These are phyloP conservation scores for Poeciliopsis turrubarensis DNA, from an alignment of 2,113 vertebrate species.

Conservation along the genomic window DNA sequence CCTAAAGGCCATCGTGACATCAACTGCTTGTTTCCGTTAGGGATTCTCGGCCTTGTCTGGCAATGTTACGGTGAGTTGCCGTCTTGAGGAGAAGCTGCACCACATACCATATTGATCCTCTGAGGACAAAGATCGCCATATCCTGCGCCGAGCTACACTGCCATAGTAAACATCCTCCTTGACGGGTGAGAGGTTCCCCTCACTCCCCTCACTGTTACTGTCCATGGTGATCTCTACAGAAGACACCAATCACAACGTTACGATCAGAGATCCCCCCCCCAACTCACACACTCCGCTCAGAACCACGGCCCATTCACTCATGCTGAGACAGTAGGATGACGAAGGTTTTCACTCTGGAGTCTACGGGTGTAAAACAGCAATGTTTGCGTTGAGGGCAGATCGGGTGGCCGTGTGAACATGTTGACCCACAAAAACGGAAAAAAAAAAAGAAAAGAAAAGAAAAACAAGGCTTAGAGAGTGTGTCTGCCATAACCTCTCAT, in stretches of 20 bases:
- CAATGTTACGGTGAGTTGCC: slow-evolving; percentile 59
- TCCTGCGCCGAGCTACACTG: slow-evolving; percentile 86
- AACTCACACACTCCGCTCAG: slow-evolving; percentile 59
- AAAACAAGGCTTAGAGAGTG: slow-evolving; percentile 23
- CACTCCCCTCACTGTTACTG: slow-evolving; percentile 94
- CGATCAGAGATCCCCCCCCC: slow-evolving; percentile 66
- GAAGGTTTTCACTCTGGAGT: slow-evolving; percentile 67
- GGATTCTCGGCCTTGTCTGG: slow-evolving; percentile 49
- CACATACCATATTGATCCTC: slow-evolving; percentile 88
- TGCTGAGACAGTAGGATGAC: slow-evolving; percentile 69
- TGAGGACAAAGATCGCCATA: slow-evolving; percentile 85
- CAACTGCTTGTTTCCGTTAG: slow-evolving; percentile 61
- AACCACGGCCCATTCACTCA: slow-evolving; percentile 70
- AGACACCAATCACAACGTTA: slow-evolving; percentile 83
- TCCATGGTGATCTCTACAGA: slow-evolving; percentile 93
- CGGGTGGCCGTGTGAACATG: slow-evolving; percentile 44
- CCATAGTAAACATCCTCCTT: slow-evolving; percentile 91
- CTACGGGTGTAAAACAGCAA: slow-evolving; percentile 82
- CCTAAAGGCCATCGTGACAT: slow-evolving; percentile 53
- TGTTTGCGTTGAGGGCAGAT: slow-evolving; percentile 66
- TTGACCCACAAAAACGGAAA: slow-evolving; percentile 48
- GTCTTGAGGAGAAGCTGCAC: slow-evolving; percentile 72
- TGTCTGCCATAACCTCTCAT: slow-evolving; percentile 52
- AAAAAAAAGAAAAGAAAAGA: not conserved
- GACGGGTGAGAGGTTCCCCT: slow-evolving; percentile 89